Evolutionary conservation across 2,113 vertebrate genomes (phyloP).

Genomic region (Macaca mulatta): DNA sequence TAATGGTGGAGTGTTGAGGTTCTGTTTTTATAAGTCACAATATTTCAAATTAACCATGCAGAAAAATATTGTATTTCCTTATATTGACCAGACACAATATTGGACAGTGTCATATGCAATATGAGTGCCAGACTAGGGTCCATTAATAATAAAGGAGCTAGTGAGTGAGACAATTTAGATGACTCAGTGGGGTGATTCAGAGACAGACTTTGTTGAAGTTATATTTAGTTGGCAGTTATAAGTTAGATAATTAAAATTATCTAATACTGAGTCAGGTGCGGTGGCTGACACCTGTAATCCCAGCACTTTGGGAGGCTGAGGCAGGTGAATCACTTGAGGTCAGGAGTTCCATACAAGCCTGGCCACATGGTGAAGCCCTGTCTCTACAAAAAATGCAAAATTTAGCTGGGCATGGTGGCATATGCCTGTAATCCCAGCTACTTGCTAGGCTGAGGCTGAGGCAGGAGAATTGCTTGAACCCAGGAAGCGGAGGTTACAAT

Average conservation of each 20-base stretch:
- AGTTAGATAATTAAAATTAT: not conserved
- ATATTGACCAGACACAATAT: not conserved
- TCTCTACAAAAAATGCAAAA: no score
- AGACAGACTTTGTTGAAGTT: not conserved
- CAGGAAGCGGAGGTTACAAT: no score
- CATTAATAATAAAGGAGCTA: not conserved
- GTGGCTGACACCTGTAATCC: no score
- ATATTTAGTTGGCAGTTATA: not conserved
- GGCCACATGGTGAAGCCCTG: no score
- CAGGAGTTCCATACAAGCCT: no score
- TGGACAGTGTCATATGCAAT: not conserved
- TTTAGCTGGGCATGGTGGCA: no score
- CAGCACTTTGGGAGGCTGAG: no score
- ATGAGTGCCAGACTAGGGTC: not conserved
- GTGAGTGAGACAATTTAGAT: not conserved
- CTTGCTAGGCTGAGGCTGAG: no score
- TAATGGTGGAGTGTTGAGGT: not conserved
- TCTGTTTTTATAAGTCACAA: not conserved
- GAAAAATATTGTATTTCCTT: conserved; percentile 21
- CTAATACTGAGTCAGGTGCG: not conserved
- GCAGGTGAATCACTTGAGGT: no score
- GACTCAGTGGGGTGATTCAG: not conserved
- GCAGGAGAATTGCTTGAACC: no score
- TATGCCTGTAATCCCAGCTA: no score
- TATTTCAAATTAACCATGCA: not conserved